Conservation (phyloP, 2,797 vertebrate genomes). For the Thamnophis elegans region DNA sequence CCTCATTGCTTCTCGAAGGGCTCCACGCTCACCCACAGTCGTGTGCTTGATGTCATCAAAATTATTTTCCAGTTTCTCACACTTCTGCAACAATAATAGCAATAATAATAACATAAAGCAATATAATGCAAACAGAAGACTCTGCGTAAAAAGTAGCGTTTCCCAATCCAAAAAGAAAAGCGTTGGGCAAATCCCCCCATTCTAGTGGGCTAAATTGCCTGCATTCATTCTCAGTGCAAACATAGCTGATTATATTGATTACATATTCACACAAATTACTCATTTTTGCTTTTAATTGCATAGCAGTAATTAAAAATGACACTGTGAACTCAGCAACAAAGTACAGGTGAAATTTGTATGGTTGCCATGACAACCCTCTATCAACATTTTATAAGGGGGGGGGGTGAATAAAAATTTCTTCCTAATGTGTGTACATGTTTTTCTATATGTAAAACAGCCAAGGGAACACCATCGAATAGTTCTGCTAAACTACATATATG, state of each 20-base stretch:
- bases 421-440: slow-evolving; percentile 16
- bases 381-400: slow-evolving; percentile 56
- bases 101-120: slow-evolving; percentile 50
- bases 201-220: slow-evolving; percentile 44
- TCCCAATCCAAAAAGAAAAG: not conserved
- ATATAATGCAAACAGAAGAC: not conserved
- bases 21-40: slow-evolving; percentile 85
- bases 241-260: slow-evolving; percentile 59
- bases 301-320: slow-evolving; percentile 75
- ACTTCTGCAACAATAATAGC: slow-evolving; percentile 74
- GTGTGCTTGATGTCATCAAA: slow-evolving; percentile 94
- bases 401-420: slow-evolving; percentile 39
- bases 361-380: slow-evolving; percentile 72
- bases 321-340: slow-evolving; percentile 71
- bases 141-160: not conserved
- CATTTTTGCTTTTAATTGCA: slow-evolving; percentile 67
- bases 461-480: not conserved
- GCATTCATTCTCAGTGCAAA: slow-evolving; percentile 44
- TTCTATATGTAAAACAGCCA: not conserved
- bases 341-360: slow-evolving; percentile 66
- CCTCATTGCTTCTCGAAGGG: slow-evolving; percentile 88
- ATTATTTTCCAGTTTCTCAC: slow-evolving; percentile 88
- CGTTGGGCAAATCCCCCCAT: not conserved
- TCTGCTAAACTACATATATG: not conserved
- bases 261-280: slow-evolving; percentile 62